These are phyloP conservation scores for Drosophila emarginata DNA, from an alignment of 2,888 invertebrate species.

Conservation along the genomic window DNA sequence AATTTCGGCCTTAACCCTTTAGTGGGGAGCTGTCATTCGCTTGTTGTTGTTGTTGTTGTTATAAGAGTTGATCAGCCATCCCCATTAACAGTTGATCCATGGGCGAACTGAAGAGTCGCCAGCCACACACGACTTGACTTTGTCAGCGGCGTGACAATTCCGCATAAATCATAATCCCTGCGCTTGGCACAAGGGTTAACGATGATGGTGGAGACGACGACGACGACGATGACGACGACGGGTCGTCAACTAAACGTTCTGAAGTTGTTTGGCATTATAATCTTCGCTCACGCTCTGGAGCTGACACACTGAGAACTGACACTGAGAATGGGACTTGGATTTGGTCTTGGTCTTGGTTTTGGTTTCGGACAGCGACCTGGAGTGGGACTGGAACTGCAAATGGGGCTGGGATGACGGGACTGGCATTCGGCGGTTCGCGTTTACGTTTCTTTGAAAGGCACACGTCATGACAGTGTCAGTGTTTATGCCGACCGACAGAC, in stretches of 20 bases:
- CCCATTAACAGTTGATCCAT: slow-evolving; percentile 39
- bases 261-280: slow-evolving; percentile 63
- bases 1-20: slow-evolving; percentile 54
- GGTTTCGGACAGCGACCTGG: slow-evolving; percentile 20
- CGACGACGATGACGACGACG: slow-evolving; percentile 44
- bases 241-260: slow-evolving; percentile 40
- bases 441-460: slow-evolving; percentile 69
- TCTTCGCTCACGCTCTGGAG: slow-evolving; percentile 54
- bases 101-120: slow-evolving; percentile 24
- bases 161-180: slow-evolving; percentile 46
- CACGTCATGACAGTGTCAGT: slow-evolving; percentile 70
- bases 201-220: slow-evolving; percentile 15
- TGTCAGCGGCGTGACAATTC: slow-evolving; percentile 50
- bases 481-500: slow-evolving; percentile 64
- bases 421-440: slow-evolving; percentile 59
- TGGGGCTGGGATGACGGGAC: slow-evolving; percentile 26
- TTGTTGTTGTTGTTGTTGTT: not conserved
- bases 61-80: not conserved
- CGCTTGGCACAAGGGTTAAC: slow-evolving; percentile 53
- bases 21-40: slow-evolving; percentile 20
- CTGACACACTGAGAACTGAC: slow-evolving; percentile 32
- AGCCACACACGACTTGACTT: slow-evolving; percentile 36
- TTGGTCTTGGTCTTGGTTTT: slow-evolving; percentile 15
- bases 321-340: slow-evolving; percentile 27
- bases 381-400: slow-evolving; percentile 10